These are phyloP conservation scores for Ptychochromis oligacanthus DNA, from an alignment of 2,113 vertebrate species.

Conservation along the genomic window DNA sequence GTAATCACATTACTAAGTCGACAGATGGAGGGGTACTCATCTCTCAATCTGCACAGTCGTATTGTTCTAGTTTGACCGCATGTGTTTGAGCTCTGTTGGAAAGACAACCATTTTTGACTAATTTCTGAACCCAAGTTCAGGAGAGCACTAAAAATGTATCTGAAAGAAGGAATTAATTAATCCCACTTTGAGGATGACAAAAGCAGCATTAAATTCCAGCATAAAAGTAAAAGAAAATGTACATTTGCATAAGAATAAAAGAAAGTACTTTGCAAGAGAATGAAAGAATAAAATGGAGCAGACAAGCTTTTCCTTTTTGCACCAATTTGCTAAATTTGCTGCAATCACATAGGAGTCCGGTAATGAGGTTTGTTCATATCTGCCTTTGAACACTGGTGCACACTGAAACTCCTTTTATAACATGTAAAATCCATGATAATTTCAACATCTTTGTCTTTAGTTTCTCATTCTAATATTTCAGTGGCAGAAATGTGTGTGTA, in stretches of 20 bases:
- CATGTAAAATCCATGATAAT: neutral
- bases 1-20: slow-evolving; percentile 69
- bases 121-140: slow-evolving; percentile 33
- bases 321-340: slow-evolving; percentile 33
- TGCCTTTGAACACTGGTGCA: neutral
- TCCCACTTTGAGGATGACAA: slow-evolving; percentile 19
- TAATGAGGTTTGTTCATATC: slow-evolving; percentile 28
- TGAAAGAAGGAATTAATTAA: slow-evolving; percentile 14
- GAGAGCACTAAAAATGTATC: slow-evolving; percentile 8
- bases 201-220: slow-evolving; percentile 12
- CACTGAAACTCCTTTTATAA: slow-evolving; percentile 1
- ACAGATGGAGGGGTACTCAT: slow-evolving; percentile 69
- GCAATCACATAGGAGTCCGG: neutral
- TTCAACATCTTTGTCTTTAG: neutral
- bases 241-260: slow-evolving; percentile 18
- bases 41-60: slow-evolving; percentile 38
- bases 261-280: neutral
- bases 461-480: neutral
- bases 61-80: slow-evolving; percentile 32
- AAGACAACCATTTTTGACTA: slow-evolving; percentile 3
- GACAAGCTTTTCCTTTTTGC: slow-evolving; percentile 23
- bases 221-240: slow-evolving; percentile 17
- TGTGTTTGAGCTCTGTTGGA: slow-evolving; percentile 14
- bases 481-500: slow-evolving; percentile 50
- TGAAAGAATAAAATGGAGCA: slow-evolving; percentile 10